These are phyloP conservation scores for Octodon degus DNA, from an alignment of 2,113 vertebrate species.

Conservation along the genomic window DNA sequence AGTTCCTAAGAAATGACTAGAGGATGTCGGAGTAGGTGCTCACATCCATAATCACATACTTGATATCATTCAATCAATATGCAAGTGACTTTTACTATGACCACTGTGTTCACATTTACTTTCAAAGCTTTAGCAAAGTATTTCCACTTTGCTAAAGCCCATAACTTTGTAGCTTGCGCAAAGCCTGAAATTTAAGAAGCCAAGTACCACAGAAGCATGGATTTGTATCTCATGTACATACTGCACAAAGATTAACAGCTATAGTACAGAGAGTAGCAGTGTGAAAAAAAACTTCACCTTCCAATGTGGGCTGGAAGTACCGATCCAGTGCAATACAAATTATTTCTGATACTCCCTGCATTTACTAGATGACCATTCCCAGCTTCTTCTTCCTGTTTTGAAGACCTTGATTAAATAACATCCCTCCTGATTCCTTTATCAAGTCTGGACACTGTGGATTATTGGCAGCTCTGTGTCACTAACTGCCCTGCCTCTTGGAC, in stretches of 20 bases:
- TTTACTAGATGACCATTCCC: conserved; percentile 69
- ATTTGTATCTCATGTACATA: conserved; percentile 15
- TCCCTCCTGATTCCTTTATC: conserved; percentile 78
- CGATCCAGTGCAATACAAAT: conserved; percentile 60
- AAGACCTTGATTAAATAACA: conserved; percentile 79
- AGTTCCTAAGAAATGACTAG: conserved; percentile 40
- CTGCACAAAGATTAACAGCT: conserved; percentile 65
- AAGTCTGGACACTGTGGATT: conserved; percentile 74
- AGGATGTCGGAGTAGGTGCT: conserved; percentile 7
- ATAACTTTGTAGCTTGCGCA: conserved; percentile 50
- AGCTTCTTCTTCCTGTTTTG: conserved; percentile 72
- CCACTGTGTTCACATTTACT: neutral
- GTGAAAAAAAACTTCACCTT: conserved; percentile 60
- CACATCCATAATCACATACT: conserved; percentile 62
- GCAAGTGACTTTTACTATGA: conserved; percentile 29
- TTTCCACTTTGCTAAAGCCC: neutral
- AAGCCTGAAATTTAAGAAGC: conserved; percentile 60
- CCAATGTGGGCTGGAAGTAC: neutral
- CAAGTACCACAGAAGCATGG: neutral
- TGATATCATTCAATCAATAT: conserved; percentile 43
- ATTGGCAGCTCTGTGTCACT: conserved; percentile 78
- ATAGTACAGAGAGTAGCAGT: conserved; percentile 2
- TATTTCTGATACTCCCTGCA: conserved; percentile 66
- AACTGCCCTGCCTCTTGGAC: conserved; percentile 65
- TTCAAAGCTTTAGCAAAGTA: conserved; percentile 34